Conservation (phyloP, 2,888 invertebrate genomes). For the Phengaris alcon region DNA sequence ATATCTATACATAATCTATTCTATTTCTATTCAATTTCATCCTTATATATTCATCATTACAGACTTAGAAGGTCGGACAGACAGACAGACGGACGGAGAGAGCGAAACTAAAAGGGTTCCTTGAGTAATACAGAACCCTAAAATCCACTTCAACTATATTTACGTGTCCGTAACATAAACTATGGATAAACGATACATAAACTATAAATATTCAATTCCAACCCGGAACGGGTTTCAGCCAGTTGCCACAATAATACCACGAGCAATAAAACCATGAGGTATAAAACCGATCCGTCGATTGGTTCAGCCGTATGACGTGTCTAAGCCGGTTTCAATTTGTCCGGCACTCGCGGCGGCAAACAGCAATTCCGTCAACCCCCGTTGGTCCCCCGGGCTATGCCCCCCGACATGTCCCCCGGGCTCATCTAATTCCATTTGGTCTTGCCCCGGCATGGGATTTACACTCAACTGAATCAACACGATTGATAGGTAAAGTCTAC, state of each 20-base stretch:
- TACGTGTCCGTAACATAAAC: background rate
- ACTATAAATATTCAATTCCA: conserved; percentile 12
- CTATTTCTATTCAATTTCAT: too few species aligned
- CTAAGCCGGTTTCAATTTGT: conserved; percentile 17
- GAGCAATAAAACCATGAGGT: background rate
- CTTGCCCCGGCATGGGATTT: background rate
- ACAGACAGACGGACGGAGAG: too few species aligned
- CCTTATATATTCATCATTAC: too few species aligned
- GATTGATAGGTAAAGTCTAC: background rate
- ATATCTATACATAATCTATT: too few species aligned
- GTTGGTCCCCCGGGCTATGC: background rate
- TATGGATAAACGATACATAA: too few species aligned
- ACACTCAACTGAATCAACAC: conserved; percentile 13
- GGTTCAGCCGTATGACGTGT: background rate
- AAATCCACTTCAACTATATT: background rate
- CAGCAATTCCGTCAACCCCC: background rate
- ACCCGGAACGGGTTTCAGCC: background rate
- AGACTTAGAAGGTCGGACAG: too few species aligned
- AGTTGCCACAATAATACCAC: background rate
- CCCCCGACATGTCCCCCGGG: background rate
- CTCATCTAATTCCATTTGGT: conserved; percentile 5
- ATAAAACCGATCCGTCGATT: background rate
- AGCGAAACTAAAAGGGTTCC: too few species aligned
- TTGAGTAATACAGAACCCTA: background rate
- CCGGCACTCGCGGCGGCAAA: background rate